Evolutionary conservation across 2,888 invertebrate genomes (phyloP), one percentile per base, ranked within the genome.

Genomic region (Bugulina stolonifera): DNA sequence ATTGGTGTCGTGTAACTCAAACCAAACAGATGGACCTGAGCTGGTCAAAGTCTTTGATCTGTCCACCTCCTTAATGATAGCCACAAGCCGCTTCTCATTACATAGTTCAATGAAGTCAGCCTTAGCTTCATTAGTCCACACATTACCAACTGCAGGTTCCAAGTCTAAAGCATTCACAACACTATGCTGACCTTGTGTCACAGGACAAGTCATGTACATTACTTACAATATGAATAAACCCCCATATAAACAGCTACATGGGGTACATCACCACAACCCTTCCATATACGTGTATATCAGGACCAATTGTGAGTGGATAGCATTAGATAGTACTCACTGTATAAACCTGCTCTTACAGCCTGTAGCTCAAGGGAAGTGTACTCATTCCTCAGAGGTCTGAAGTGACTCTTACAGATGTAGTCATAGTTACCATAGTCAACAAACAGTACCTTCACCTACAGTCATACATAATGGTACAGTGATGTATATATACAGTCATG

Each of bases 351-450:
- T 18, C 64, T 25, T 5, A 64, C 64, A 29, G 64, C 64, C 27
- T 64, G 64, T 14, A 64, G 32, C 5, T 25, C 3, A 10, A 64
- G 64, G 5, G 25, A 10, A 29, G 27, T 64, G 64, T 64, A 32
- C 29, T 64, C 34, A 29, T 64, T n/a, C 10, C 10, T 14, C 10
- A 64, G n/a, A 27, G 64, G 64, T 14, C 64, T 27, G 29, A 64
- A 32, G 14, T 27, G 22, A 32, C 10, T 27, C 5, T 29, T 3
- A 32, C 10, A 14, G 10, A 64, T 64, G 32, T 29, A 64, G 32
- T 64, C 64, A 34, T 64, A 64, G 64, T 64, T 27, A 10, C 64
- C 64, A 64, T 64, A 64, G n/a, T 64, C 64, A 64, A 27, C 32
- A 32, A 64, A 64, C 27, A 64, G 22, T 18, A 64, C 64, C 34